Evolutionary conservation across 2,113 vertebrate genomes (phyloP), one percentile per base, ranked within the genome.

Genomic region (Cyanocitta stelleri): DNA sequence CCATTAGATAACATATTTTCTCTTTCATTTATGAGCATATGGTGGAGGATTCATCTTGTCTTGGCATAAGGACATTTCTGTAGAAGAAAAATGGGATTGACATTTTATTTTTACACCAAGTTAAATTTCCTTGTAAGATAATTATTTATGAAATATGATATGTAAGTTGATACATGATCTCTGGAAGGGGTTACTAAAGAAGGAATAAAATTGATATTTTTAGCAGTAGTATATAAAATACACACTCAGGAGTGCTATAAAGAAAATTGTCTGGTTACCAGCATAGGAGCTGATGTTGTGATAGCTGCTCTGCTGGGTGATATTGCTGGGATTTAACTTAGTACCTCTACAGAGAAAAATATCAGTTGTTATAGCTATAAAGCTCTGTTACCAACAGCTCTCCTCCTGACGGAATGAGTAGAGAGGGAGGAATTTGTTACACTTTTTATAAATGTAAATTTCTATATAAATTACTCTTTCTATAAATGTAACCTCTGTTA

Each of bases 61-160:
- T 91, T 91, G 78, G 68, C 85, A 95, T 49, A 66, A 92, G 73
- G 39, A 92, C 46, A 66, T 90, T 94, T 75, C 80, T 66, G 46
- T 20, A 24, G 77, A 87, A 95, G 83, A 94, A 83, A 97, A 97
- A 97, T 93, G 85, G 79, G 63, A 93, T 54, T 89, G 94, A 81
- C 75, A 96, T 94, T 97, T 96, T 95, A 59, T 94, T 97, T 97
- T 96, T 96, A 68, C 49, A 87, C 66, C 48, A 51, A 90, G 49
- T 58, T 93, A 77, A 91, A 73, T 94, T 97, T 97, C 85, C 73
- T 93, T 94, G 82, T 91, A 49, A 95, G 68, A 83, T 83, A 95
- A 96, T 95, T 97, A 96, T 95, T 96, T 93, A 52, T 94, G 93
- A 97, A 95, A 96, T 90, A 87, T 1, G 23, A 51, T 71, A 27